Conservation (phyloP, 2,888 invertebrate species). For the Chrysina gloriosa region DNA sequence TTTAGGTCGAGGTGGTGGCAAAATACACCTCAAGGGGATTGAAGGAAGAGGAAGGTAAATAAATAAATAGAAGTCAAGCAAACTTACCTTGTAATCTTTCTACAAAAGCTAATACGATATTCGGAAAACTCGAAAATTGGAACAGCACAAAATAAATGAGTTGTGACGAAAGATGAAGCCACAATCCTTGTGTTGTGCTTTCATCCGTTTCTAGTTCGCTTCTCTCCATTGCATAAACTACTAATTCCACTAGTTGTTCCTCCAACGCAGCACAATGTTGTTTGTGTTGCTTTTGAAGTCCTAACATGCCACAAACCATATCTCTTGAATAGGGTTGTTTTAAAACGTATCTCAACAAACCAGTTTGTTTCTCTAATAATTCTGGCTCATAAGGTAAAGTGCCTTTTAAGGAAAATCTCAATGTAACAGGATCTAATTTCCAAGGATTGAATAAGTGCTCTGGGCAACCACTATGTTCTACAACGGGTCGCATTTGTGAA, state of each 20-base stretch:
- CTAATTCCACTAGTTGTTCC: constrained; percentile 91
- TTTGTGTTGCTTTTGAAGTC: constrained; percentile 87
- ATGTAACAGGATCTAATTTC: constrained; percentile 87
- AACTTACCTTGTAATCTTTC: constrained; percentile 67
- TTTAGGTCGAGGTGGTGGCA: too few species aligned
- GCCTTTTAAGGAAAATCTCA: constrained; percentile 76
- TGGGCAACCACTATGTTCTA: constrained; percentile 92
- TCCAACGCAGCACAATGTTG: constrained; percentile 84
- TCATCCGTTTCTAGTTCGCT: constrained; percentile 76
- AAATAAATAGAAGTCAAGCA: not conserved
- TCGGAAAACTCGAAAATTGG: constrained; percentile 93
- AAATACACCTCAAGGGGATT: not conserved
- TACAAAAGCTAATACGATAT: constrained; percentile 89
- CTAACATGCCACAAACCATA: constrained; percentile 95
- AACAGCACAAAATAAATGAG: constrained; percentile 95
- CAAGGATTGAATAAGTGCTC: constrained; percentile 92
- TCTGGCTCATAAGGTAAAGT: constrained; percentile 92
- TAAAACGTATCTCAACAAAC: constrained; percentile 87
- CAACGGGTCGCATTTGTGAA: constrained; percentile 91
- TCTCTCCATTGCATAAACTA: constrained; percentile 92
- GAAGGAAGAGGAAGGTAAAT: not conserved
- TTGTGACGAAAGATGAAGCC: constrained; percentile 94
- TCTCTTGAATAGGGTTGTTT: constrained; percentile 96
- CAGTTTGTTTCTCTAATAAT: constrained; percentile 88
- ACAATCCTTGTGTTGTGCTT: constrained; percentile 82